Conservation (phyloP, 2,113 vertebrate species). For the Myrmophylax atrothorax region DNA sequence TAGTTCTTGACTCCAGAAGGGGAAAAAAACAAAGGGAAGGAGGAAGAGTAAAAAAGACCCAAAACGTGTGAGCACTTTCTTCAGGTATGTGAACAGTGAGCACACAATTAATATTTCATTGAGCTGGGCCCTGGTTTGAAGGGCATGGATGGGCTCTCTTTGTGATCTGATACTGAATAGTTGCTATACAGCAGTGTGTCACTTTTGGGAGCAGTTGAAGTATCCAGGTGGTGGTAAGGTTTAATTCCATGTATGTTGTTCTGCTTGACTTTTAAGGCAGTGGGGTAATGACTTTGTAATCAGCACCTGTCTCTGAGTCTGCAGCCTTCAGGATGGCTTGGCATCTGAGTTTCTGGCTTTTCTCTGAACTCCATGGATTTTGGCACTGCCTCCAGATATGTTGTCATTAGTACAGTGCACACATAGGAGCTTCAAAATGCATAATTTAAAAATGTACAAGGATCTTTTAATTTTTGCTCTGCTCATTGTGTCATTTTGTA, state of each 20-base stretch:
- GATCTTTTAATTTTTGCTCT: background rate
- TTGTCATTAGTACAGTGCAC: accelerated
- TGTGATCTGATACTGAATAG: background rate
- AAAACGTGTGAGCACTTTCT: accelerated
- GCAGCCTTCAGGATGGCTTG: background rate
- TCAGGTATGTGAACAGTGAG: accelerated
- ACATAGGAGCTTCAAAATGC: background rate
- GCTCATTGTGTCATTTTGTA: background rate
- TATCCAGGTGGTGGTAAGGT: background rate
- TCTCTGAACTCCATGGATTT: background rate
- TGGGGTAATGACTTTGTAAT: background rate
- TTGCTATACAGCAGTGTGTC: accelerated
- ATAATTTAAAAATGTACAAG: accelerated
- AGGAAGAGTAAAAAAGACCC: background rate
- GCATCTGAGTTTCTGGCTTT: background rate
- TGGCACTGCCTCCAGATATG: accelerated
- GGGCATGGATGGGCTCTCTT: background rate
- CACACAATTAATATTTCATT: background rate
- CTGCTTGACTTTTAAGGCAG: background rate
- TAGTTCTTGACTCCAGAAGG: background rate
- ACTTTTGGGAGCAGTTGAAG: accelerated
- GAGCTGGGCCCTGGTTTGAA: background rate
- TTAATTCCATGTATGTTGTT: background rate
- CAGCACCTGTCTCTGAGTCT: background rate
- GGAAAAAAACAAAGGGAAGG: background rate